Evolutionary conservation across 2,888 invertebrate species (phyloP).

Genomic region (Drosophila buzzatii): DNA sequence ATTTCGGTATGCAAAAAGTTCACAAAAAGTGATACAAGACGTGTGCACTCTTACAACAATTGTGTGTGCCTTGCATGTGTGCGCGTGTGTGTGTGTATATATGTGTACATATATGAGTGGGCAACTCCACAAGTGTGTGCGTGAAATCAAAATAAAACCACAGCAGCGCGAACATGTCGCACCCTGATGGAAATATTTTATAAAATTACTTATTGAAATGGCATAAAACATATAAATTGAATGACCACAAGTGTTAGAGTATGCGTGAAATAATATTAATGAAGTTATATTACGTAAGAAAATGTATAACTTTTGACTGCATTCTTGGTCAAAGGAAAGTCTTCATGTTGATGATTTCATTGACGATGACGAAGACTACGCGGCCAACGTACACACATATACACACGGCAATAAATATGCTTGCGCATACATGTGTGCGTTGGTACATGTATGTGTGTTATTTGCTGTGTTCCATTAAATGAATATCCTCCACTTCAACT

Average conservation of each 20-base stretch:
- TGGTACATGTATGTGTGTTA: constrained; percentile 34
- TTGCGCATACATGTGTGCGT: constrained; percentile 13
- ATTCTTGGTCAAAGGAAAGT: constrained; percentile 59
- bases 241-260: constrained; percentile 59
- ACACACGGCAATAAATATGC: constrained; percentile 8
- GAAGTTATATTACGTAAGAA: constrained; percentile 79
- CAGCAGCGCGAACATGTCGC: constrained; percentile 46
- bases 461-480: constrained; percentile 38
- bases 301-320: constrained; percentile 53
- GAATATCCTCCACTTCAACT: constrained; percentile 50
- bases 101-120: constrained; percentile 27
- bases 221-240: constrained; percentile 37
- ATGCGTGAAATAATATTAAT: constrained; percentile 66
- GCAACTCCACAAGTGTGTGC: constrained; percentile 76
- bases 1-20: constrained; percentile 19
- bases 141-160: constrained; percentile 76
- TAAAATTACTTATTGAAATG: constrained; percentile 65
- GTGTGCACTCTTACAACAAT: not conserved
- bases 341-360: constrained; percentile 77
- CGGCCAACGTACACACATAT: constrained; percentile 41
- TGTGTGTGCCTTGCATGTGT: constrained; percentile 2
- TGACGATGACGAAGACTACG: constrained; percentile 66
- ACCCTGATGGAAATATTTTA: constrained; percentile 84
- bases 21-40: constrained; percentile 8
- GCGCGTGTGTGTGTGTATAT: not conserved